phyloP scores from a whole-genome alignment of 2,113 vertebrate genomes.

The Psophia crepitans region DNA sequence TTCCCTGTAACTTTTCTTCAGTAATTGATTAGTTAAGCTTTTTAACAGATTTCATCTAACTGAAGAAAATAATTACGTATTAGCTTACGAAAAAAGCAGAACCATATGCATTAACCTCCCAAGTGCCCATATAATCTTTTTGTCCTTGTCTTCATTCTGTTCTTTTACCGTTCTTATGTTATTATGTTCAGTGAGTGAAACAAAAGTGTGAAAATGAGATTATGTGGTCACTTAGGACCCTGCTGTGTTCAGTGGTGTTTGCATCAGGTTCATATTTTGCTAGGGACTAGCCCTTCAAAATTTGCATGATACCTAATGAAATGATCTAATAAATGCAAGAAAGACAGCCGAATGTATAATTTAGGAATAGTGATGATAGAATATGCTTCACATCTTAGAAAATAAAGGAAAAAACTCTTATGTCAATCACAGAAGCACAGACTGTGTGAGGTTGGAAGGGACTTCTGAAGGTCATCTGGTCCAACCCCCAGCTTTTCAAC shows the following conservation, averaged over 20 bases:
- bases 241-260: not conserved
- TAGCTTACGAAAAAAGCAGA: not conserved
- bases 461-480: not conserved
- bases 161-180: not conserved
- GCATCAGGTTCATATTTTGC: not conserved
- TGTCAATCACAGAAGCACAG: not conserved
- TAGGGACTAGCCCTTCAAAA: not conserved
- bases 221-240: not conserved
- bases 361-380: not conserved
- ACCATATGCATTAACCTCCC: not conserved
- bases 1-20: not conserved
- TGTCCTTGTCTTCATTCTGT: not conserved
- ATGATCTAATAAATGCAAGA: not conserved
- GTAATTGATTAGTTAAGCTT: constrained; percentile 8
- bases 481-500: not conserved
- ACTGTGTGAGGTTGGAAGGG: not conserved
- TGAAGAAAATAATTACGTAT: not conserved
- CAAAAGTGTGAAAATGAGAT: not conserved
- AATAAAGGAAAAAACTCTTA: not conserved
- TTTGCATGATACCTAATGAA: not conserved
- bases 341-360: not conserved
- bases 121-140: not conserved
- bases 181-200: not conserved
- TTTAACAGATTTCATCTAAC: constrained; percentile 25
- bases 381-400: not conserved